These are phyloP conservation scores for Serilophus lunatus DNA, from an alignment of 2,113 vertebrate species.

Conservation along the genomic window DNA sequence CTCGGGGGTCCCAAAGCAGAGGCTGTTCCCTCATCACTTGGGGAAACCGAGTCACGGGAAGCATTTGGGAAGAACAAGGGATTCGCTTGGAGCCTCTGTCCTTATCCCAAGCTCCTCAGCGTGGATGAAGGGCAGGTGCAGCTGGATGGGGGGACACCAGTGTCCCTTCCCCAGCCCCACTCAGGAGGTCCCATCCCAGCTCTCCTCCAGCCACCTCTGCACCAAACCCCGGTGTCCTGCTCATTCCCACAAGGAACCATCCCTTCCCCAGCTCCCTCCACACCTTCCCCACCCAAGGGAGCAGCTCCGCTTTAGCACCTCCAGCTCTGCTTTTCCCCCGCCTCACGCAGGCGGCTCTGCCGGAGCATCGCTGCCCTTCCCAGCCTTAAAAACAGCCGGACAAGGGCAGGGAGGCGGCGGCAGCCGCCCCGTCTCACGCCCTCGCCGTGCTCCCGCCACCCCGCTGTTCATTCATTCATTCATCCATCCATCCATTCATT, in stretches of 20 bases:
- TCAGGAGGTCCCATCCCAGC: not conserved
- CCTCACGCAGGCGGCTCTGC: not conserved
- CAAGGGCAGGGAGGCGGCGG: not conserved
- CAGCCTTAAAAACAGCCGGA: not conserved
- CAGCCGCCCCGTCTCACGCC: not conserved
- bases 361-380: not conserved
- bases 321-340: not conserved
- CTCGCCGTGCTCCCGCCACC: not conserved
- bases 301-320: not conserved
- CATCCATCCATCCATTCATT: not conserved
- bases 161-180: fast-evolving
- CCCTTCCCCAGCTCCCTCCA: not conserved
- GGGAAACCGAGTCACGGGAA: not conserved
- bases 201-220: not conserved
- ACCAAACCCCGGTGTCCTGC: not conserved
- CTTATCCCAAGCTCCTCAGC: fast-evolving
- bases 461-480: not conserved
- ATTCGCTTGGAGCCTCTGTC: not conserved
- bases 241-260: fast-evolving
- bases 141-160: fast-evolving
- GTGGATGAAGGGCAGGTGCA: not conserved
- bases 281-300: not conserved
- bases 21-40: not conserved
- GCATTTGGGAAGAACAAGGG: fast-evolving
- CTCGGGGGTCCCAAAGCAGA: fast-evolving